phyloP scores from a whole-genome alignment of 2,113 vertebrate species.

The Oreochromis niloticus region DNA sequence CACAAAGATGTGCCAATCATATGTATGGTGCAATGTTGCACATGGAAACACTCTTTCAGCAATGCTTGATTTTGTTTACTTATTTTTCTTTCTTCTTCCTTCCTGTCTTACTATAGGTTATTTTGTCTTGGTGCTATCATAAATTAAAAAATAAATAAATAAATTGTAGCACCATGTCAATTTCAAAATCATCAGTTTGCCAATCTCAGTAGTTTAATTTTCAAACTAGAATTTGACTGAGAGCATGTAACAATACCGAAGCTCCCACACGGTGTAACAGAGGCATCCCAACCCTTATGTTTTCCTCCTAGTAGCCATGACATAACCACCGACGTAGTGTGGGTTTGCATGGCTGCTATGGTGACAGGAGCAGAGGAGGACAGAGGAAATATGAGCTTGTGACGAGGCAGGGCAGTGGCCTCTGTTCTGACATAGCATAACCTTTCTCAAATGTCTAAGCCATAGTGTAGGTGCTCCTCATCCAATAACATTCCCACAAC shows the following conservation, averaged over 20 bases:
- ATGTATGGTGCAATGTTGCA: background rate
- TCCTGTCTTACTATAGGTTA: background rate
- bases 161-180: background rate
- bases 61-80: background rate
- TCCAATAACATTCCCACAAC: background rate
- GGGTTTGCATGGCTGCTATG: slow-evolving; percentile 50
- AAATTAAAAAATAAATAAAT: background rate
- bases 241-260: background rate
- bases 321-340: slow-evolving; percentile 53
- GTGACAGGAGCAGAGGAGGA: slow-evolving; percentile 51
- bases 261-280: background rate
- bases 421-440: slow-evolving; percentile 45
- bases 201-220: background rate
- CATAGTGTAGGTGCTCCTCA: background rate
- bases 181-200: background rate
- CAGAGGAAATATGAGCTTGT: slow-evolving; percentile 61
- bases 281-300: slow-evolving; percentile 7
- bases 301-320: slow-evolving; percentile 26
- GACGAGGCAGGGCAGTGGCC: slow-evolving; percentile 1
- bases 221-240: background rate
- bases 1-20: background rate
- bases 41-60: background rate
- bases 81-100: background rate
- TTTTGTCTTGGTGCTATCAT: background rate
- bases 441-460: slow-evolving; percentile 48